A percentile compares a stretch with the other conserved stretches of the same genome.
Evolutionary conservation across 2,113 vertebrate genomes (phyloP).

Genomic region (Gallinago paraguaiae): DNA sequence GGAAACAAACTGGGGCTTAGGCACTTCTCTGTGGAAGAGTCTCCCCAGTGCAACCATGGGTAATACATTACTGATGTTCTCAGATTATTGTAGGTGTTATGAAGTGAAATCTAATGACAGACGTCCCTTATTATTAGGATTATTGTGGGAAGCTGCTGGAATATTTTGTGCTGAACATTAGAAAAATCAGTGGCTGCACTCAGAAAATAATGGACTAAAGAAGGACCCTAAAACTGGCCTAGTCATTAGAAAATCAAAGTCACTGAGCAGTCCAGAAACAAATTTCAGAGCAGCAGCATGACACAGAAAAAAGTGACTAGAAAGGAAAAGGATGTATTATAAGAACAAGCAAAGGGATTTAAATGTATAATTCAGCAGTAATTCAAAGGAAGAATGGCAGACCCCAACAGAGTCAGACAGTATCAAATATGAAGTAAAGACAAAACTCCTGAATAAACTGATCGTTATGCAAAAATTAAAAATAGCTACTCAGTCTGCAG

Average conservation of each 20-base stretch:
- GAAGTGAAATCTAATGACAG: not conserved
- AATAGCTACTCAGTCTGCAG: not conserved
- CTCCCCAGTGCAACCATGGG: not conserved
- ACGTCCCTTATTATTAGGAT: not conserved
- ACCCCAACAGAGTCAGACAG: not conserved
- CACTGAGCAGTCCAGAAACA: not conserved
- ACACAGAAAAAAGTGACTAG: not conserved
- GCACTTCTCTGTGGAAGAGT: not conserved
- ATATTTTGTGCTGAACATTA: not conserved
- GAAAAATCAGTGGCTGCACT: not conserved
- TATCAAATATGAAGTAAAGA: not conserved
- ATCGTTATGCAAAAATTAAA: not conserved
- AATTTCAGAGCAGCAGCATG: not conserved
- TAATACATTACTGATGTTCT: not conserved
- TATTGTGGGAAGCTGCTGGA: not conserved
- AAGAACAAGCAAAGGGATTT: not conserved
- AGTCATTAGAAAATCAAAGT: not conserved
- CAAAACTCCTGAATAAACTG: not conserved
- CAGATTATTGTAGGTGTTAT: not conserved
- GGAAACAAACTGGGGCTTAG: not conserved
- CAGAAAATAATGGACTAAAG: not conserved
- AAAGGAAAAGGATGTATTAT: not conserved
- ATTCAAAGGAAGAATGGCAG: not conserved
- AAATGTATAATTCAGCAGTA: not conserved
- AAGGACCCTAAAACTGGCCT: not conserved